Base-by-base conservation (phyloP, 2,888 invertebrate genomes). In the Hypena proboscidalis region DNA sequence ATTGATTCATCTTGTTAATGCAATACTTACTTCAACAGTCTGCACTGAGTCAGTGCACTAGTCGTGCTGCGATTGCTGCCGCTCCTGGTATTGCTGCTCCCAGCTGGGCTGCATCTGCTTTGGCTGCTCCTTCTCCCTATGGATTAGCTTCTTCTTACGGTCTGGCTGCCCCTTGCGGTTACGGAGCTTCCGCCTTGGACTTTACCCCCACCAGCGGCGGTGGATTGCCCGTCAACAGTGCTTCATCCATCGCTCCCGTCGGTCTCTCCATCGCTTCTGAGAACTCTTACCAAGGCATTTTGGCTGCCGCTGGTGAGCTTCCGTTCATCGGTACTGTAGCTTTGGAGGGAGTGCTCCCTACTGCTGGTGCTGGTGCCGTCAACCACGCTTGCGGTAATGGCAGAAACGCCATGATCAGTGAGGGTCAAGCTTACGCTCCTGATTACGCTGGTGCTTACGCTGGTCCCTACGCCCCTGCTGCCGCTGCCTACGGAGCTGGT, bases 311-410 rank as follows among this genome's bases (percentile, higher is more conserved):
- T n/a, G 59, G 61, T 14, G 50, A 60, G 11, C 25, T 62, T 26
- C 61, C 61, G 4, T 59, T 59, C 26, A 22, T 59, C 3, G 47
- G 57, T 13, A 35, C 57, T 13, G 45, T 44, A 0, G 50, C 10
- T 0, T 21, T 58, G 15, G 50, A 46, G n/a, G 57, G 57, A 0
- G 13, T 15, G 0, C 34, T 62, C 13, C 44, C 47, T 2, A 45
- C 50, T 13, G 26, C 21, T 34, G 54, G 60, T 3, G 33, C 46
- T 14, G 60, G 60, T 4, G 38, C 50, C 20, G 35, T 58, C 4
- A 45, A 50, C 11, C 66, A 72, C 51, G 59, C 56, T 21, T 72
- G 70, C 35, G 70, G 70, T 4, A 56, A 59, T 23, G 68, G 68
- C 1, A 34, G 47, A 20, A 47, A 25, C 14, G 42, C 45, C 4